Evolutionary conservation across 2,797 vertebrate species (phyloP), one percentile per base, ranked within the genome.

Genomic region (Ctenosaura bakeri): DNA sequence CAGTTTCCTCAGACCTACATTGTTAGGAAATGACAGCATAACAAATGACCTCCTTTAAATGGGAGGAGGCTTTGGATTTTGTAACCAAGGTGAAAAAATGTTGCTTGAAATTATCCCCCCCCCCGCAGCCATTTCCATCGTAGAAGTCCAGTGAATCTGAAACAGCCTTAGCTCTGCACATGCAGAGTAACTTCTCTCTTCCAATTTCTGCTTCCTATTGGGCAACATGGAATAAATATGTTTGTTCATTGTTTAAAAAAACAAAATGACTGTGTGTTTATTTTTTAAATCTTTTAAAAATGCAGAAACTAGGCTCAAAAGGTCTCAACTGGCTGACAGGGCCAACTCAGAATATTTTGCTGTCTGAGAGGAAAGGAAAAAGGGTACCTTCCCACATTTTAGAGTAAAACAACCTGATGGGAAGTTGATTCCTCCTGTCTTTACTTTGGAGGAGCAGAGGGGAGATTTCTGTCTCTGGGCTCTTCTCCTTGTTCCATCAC

Each of bases 21-120:
- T 78, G 88, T 85, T 42, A 78, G 74, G 82, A 89, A 78, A 38
- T 69, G 88, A 69, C 32, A 89, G 22, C 42, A n/a, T 85, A 66
- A 89, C 32, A n/a, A 85, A 89, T 77, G 42, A 74, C 50, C 26
- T 35, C 56, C 26, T 64, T 85, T 84, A 85, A 69, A 12, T 35
- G 38, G 59, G 35, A 46, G 74, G 38, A 50, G 64, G 56, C 42
- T 85, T 85, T 89, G 29, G 42, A 54, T 89, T 85, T n/a, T 89
- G 56, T 66, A 7, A 54, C 4, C 52, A 14, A 79, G 59, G 9
- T 64, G 20, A 26, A 89, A 74, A 64, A 38, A 77, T 54, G 32
- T 16, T 78, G 59, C 56, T 77, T 77, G 50, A 69, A 54, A 52
- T 62, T 20, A 52, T 69, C 54, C 8, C 26, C 16, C 24, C 38